Base-by-base conservation (phyloP, 2,113 vertebrate genomes). In the Rhombomys opimus region DNA sequence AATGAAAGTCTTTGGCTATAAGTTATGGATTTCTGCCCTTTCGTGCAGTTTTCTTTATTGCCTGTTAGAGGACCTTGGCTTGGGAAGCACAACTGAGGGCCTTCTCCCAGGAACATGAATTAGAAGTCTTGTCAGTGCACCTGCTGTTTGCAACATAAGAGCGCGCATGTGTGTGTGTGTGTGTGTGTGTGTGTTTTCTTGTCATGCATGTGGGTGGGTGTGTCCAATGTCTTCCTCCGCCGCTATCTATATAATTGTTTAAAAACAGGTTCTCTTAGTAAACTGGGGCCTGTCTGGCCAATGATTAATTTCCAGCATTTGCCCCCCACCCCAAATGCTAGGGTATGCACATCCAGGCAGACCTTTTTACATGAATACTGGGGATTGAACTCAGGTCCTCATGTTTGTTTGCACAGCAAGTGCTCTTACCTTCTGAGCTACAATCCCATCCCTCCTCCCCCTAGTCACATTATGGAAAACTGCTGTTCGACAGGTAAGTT, bases 1-100 rank as follows among this genome's bases (percentile, higher is more conserved):
- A 73, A 57, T 90, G 50, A 22, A 92, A 84, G 77, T 78, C 85
- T 92, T 91, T 80, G 35, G 52, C 65, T 92, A 57, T 87, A 50
- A 91, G 73, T 82, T 59, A 54, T 70, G 57, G 68, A 76, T 87
- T 84, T 87, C 54, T 97, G 63, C 70, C 70, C 67, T 94, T 87
- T 90, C 15, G 6, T 52, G 4, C 23, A 18, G 68, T 88, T 61
- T 61, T 85, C 70, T 77, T 86, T n/a, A 67, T 88, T 85, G 75
- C 35, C 41, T 54, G 14, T 57, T 65, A 50, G 72, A 91, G 72
- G 35, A 22, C 35, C 12, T 86, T 52, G 17, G 72, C 89, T 81
- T 82, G n/a, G 52, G 87, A 63, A 89, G 65, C 38, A 25, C 65
- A 87, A 32, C 20, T 30, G 20, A 59, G 27, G 8, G 72, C 1